Base-by-base conservation (phyloP, 1,140 invertebrate species). In the Drosophila kohkoa region DNA sequence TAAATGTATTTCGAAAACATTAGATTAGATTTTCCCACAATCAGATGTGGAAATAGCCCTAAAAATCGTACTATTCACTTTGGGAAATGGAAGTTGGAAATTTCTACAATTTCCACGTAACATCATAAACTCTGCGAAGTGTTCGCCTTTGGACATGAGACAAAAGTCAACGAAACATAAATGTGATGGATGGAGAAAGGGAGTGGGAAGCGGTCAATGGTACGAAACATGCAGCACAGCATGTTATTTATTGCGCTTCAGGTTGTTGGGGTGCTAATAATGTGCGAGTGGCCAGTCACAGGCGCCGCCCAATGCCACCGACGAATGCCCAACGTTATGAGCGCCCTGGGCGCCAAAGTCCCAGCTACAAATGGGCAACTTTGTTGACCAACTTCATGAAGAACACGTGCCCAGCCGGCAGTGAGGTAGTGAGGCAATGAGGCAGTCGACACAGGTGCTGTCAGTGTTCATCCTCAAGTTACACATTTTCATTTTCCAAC, bases 201-300 rank as follows among this genome's bases (percentile, higher is more conserved):
- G 25, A 6, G 30, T 30, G n/a, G 7, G 38, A 11, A 32, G 7
- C 3, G 15, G 52, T 16, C 60, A 64, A n/a, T 46, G 69, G 46
- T 35, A 67, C 35, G 55, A 46, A 48, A 65, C 68, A 59, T 57
- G 60, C 59, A 46, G 59, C 54, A 64, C 74, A 76, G 69, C 74
- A 82, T 88, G 83, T 83, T 88, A 89, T 88, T 88, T 88, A 88
- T 88, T 65, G 81, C 70, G 63, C 67, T 70, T 70, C 80, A 88
- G 80, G 80, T 88, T 88, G 83, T 77, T 74, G 79, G 83, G 77
- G 66, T 69, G 85, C 85, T 88, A 88, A 88, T 88, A 88, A 88
- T 83, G 83, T 88, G 82, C 67, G 69, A 59, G 64, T 65, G 43
- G 45, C 41, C 59, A 77, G 74, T 67, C 59, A 28, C 58, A 60